Evolutionary conservation across 2,888 invertebrate genomes (phyloP), one percentile per base, ranked within the genome.

Genomic region (Scrobipalpa costella): DNA sequence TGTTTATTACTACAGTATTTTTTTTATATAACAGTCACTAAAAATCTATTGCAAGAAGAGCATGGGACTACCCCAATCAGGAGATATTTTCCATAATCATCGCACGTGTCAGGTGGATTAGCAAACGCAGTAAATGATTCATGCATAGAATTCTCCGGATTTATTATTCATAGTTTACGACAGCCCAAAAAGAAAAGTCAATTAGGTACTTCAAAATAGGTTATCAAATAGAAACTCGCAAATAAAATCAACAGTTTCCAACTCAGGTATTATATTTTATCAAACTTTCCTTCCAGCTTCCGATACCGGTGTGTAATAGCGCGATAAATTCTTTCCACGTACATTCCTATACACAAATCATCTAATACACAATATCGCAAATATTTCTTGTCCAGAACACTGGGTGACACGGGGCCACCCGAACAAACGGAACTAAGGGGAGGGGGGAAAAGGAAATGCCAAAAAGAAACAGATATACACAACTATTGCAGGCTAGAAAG

Each of bases 361-460:
- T 86, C 84, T 84, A 85, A 86, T 86, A 88, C 83, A 87, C 83
- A 88, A 86, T 88, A 88, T 88, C 85, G 83, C 86, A 88, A 89
- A 90, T 89, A 91, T 87, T 86, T 86, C 85, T 83, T 81, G 87
- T 83, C 84, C 88, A 87, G 85, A 85, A 86, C 86, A 84, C 79
- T 82, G 83, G 83, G 85, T 86, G 87, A 86, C 85, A 83, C 77
- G 78, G 84, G 81, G 79, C 81, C 75, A 75, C 80, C 79, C 80
- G 75, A 81, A 79, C 84, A 82, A 81, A 80, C 82, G 80, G 79
- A 84, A 84, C 79, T 80, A 73, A 74, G 77, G 72, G 71, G 69
- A 72, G 68, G 72, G 71, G 79, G 80, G 76, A 74, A 27, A 73
- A 81, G 81, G 79, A 83, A 87, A 84, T 73, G 78, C 68, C 55